Evolutionary conservation across 2,113 vertebrate species (phyloP).

Genomic region (Eleginops maclovinus): DNA sequence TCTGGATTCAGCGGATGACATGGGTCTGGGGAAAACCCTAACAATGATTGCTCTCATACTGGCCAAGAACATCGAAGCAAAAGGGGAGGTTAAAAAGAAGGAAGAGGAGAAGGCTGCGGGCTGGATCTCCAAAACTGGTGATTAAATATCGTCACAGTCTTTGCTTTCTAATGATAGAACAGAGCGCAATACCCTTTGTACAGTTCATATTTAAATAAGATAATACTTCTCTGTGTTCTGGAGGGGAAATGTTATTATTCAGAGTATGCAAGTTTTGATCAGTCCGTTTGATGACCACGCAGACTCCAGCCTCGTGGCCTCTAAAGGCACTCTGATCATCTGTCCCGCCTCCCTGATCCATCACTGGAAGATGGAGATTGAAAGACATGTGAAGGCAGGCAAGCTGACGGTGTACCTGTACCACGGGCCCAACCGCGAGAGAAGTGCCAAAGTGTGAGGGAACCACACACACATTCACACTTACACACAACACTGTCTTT

Average conservation of each 20-base stretch:
- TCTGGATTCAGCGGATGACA: conserved; percentile 90
- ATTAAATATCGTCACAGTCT: not conserved
- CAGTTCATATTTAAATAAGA: not conserved
- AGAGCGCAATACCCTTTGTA: too few species aligned
- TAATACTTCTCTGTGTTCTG: not conserved
- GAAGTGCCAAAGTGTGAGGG: conserved; percentile 85
- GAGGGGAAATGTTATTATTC: not conserved
- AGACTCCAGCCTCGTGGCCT: conserved; percentile 84
- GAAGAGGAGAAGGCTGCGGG: conserved; percentile 71
- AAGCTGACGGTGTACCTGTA: conserved; percentile 90
- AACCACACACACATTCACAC: not conserved
- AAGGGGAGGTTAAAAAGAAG: conserved; percentile 68
- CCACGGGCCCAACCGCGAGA: conserved; percentile 90
- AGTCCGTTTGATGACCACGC: not conserved
- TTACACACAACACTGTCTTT: not conserved
- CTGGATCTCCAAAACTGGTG: conserved; percentile 91
- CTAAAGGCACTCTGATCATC: conserved; percentile 89
- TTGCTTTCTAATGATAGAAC: too few species aligned
- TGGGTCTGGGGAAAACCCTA: conserved; percentile 97
- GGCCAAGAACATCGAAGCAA: conserved; percentile 82
- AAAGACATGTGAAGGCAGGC: conserved; percentile 81
- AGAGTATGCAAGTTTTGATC: not conserved
- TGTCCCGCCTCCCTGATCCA: conserved; percentile 97
- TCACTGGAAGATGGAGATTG: conserved; percentile 96
- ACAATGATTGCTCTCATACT: conserved; percentile 94